A percentile compares a stretch with the other conserved stretches of the same genome.
These are phyloP conservation scores for Eupithecia dodoneata DNA, from an alignment of 2,888 invertebrate genomes.

Conservation along the genomic window DNA sequence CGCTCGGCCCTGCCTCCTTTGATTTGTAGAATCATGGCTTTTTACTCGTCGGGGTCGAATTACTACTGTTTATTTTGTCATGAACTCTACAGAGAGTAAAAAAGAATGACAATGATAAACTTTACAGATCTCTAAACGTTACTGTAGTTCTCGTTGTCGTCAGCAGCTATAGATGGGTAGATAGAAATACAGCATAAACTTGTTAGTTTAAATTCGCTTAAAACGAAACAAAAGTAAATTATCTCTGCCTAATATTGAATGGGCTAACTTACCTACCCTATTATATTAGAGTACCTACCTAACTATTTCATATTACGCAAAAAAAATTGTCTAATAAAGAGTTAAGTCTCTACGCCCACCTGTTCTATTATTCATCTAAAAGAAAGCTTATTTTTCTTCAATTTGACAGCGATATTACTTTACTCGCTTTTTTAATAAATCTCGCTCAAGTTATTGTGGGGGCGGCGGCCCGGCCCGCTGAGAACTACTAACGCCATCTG, in stretches of 20 bases:
- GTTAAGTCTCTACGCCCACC: slow-evolving; percentile 6
- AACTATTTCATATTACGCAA: background rate
- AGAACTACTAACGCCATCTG: slow-evolving; percentile 66
- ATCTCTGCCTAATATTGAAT: background rate
- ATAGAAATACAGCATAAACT: background rate
- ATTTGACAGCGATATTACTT: slow-evolving; percentile 31
- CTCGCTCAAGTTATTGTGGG: slow-evolving; percentile 9
- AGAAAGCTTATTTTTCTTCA: slow-evolving; percentile 26
- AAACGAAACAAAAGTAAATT: background rate
- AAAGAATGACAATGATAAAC: background rate
- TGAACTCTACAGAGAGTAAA: slow-evolving; percentile 1
- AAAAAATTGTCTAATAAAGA: slow-evolving; percentile 3
- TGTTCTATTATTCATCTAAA: slow-evolving; percentile 26
- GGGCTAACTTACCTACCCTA: background rate
- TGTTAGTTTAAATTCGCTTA: background rate
- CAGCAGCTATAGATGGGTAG: background rate
- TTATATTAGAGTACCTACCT: background rate
- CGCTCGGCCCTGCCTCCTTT: slow-evolving; percentile 28
- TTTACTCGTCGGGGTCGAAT: slow-evolving; percentile 8
- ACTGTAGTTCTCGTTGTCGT: background rate
- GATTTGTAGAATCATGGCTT: slow-evolving; percentile 40
- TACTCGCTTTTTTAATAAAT: slow-evolving; percentile 25
- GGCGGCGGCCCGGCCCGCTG: background rate
- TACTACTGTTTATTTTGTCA: slow-evolving; percentile 23
- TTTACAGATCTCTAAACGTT: background rate